A percentile compares a stretch with the other conserved stretches of the same genome.
Conservation (phyloP, 2,797 vertebrate species). For the Tangara arthus region DNA sequence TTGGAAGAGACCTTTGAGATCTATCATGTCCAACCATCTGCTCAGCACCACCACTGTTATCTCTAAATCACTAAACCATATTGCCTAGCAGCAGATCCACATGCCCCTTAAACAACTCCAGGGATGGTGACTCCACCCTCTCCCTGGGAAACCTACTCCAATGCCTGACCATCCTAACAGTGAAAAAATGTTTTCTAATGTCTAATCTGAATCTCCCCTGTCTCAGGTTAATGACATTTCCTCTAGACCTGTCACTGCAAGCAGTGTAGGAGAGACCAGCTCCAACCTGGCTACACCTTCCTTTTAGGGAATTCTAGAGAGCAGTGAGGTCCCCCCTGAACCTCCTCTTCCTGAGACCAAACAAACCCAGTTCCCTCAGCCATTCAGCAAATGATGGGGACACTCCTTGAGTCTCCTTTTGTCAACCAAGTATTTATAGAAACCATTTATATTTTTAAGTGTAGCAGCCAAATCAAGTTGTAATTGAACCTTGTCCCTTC, state of each 20-base stretch:
- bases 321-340: accelerated
- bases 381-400: background rate
- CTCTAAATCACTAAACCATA: no score
- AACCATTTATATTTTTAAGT: background rate
- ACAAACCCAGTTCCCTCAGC: background rate
- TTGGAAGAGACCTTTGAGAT: background rate
- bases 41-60: background rate
- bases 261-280: background rate
- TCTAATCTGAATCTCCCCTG: background rate
- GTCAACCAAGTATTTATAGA: background rate
- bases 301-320: background rate
- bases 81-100: background rate
- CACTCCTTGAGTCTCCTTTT: background rate
- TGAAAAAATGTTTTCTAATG: background rate
- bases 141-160: background rate
- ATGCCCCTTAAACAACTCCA: background rate
- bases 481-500: background rate
- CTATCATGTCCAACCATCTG: accelerated
- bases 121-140: background rate
- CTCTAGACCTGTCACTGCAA: background rate
- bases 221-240: background rate
- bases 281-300: no score
- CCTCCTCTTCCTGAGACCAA: background rate
- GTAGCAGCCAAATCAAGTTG: background rate
- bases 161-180: background rate